Percentiles rank a stretch among this genome's conserved stretches.
These are phyloP conservation scores for Reinhardtius hippoglossoides DNA, from an alignment of 2,113 vertebrate species.

Conservation along the genomic window DNA sequence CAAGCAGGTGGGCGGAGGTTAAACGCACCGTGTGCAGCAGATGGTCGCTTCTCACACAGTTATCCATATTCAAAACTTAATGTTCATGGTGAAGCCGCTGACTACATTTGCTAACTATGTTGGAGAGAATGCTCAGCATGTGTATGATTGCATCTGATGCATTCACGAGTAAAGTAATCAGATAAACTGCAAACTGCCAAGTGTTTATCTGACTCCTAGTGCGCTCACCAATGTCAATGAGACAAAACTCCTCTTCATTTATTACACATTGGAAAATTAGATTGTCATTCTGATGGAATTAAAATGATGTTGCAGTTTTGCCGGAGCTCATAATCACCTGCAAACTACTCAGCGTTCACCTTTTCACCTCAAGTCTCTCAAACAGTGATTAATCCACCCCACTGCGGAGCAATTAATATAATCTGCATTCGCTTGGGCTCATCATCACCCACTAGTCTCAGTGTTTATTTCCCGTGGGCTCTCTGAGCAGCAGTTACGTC, in stretches of 20 bases:
- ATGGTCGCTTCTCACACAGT: constrained; percentile 7
- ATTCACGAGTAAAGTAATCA: background rate
- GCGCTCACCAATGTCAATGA: background rate
- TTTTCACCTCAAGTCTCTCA: constrained; percentile 30
- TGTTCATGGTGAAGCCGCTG: background rate
- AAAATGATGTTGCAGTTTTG: constrained; percentile 2
- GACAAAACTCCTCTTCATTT: constrained; percentile 12
- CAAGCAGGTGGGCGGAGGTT: constrained; percentile 17
- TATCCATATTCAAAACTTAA: constrained; percentile 27
- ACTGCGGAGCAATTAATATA: constrained; percentile 32
- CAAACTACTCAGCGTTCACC: constrained; percentile 27
- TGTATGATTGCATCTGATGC: background rate
- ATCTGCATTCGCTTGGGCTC: constrained; percentile 36
- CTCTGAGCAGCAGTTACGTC: constrained; percentile 16
- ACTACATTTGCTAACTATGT: background rate
- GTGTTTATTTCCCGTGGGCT: constrained; percentile 18
- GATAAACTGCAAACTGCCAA: background rate
- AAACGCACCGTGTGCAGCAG: constrained; percentile 1
- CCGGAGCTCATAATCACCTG: constrained; percentile 37
- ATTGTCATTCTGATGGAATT: constrained; percentile 18
- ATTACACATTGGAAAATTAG: background rate
- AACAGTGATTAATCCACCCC: constrained; percentile 42
- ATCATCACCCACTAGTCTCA: constrained; percentile 38
- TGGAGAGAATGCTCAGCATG: background rate
- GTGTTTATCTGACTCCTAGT: background rate